phyloP scores from a whole-genome alignment of 2,888 invertebrate species.

The Drosophila paramelanica region DNA sequence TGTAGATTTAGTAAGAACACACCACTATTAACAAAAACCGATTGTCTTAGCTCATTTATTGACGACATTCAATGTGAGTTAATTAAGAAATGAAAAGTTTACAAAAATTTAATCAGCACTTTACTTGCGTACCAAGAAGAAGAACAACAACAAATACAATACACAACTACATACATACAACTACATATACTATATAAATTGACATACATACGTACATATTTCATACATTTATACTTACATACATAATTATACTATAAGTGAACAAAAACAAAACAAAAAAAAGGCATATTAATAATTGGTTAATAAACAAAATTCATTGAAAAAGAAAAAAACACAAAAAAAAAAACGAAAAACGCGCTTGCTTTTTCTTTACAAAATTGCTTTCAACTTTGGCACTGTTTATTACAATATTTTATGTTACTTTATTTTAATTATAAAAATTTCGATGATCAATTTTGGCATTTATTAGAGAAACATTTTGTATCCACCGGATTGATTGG shows the following conservation, averaged over 20 bases:
- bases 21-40: slow-evolving; percentile 21
- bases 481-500: slow-evolving; percentile 53
- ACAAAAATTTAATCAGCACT: slow-evolving; percentile 21
- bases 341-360: slow-evolving; percentile 49
- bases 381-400: slow-evolving; percentile 39
- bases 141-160: slow-evolving; percentile 26
- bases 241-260: slow-evolving; percentile 74
- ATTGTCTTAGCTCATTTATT: slow-evolving; percentile 27
- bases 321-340: slow-evolving; percentile 52
- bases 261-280: slow-evolving; percentile 56
- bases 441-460: slow-evolving; percentile 51
- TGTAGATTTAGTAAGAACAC: slow-evolving; percentile 50
- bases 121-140: slow-evolving; percentile 60
- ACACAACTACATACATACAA: slow-evolving; percentile 46
- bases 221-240: slow-evolving; percentile 80
- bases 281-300: slow-evolving; percentile 73
- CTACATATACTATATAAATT: slow-evolving; percentile 62
- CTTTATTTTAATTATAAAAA: slow-evolving; percentile 13
- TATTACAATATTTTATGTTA: slow-evolving; percentile 10
- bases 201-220: slow-evolving; percentile 60
- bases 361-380: slow-evolving; percentile 74
- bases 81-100: slow-evolving; percentile 10
- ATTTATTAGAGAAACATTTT: slow-evolving; percentile 55
- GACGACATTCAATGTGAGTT: slow-evolving; percentile 39
- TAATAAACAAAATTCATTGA: slow-evolving; percentile 74